A percentile compares a stretch with the other conserved stretches of the same genome.
Evolutionary conservation across 2,888 invertebrate species (phyloP).

Genomic region (Branchellion lobata): DNA sequence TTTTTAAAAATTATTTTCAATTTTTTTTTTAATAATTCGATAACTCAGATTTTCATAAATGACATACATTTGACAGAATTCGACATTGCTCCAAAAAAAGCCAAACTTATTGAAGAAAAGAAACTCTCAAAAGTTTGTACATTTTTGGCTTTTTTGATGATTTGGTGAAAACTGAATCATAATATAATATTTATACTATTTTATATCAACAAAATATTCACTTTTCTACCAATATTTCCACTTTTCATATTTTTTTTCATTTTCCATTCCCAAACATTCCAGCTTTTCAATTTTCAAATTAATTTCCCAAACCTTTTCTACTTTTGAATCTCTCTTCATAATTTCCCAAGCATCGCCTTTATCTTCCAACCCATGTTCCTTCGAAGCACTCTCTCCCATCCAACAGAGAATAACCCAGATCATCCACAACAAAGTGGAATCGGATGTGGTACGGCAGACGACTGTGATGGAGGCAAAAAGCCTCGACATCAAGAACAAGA

Average conservation of each 20-base stretch:
- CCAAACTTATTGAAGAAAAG: conserved; percentile 25
- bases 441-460: conserved; percentile 25
- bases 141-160: neutral
- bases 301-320: no score
- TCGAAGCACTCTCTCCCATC: neutral
- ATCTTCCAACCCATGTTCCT: neutral
- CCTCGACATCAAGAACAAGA: neutral
- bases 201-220: neutral
- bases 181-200: neutral
- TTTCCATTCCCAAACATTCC: neutral
- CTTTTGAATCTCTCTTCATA: no score
- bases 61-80: no score
- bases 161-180: neutral
- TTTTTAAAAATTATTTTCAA: neutral
- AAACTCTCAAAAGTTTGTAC: conserved; percentile 5
- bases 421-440: conserved; percentile 43
- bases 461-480: conserved; percentile 34
- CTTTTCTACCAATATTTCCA: neutral
- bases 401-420: conserved; percentile 27
- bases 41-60: no score
- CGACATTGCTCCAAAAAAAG: conserved; percentile 35
- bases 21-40: no score
- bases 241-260: neutral
- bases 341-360: neutral
- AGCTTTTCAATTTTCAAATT: neutral